Base-by-base conservation (phyloP, 2,888 invertebrate genomes). In the Acleris laterana region DNA sequence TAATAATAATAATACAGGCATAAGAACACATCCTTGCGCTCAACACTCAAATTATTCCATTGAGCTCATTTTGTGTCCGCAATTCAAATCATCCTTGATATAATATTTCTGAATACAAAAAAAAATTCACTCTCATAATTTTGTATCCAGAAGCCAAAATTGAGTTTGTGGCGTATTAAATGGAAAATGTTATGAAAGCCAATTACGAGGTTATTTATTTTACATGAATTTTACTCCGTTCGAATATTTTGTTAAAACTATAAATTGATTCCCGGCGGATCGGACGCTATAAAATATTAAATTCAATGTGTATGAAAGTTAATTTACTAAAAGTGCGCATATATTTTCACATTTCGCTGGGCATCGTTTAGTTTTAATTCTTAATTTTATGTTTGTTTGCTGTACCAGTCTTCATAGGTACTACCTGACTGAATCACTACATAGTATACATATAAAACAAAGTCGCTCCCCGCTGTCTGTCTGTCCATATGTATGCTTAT, bases 201-300 rank as follows among this genome's bases (percentile, higher is more conserved):
- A 60, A 60, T 42, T 42, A 38, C 9, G n/a, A 22, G 13, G 20
- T 42, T 42, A 42, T 51, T 42, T 42, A 51, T 60, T 42, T 25
- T 25, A 42, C 42, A n/a, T 25, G 42, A 51, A 51, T 51, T 53
- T 62, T 0, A 28, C 53, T 52, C 5, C 46, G 20, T 46, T n/a
- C 46, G 9, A 46, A 4, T 20, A 48, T 62, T 52, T 62, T 32
- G 38, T 16, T 50, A 16, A 44, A 61, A 61, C 61, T 61, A 46
- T 32, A 53, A 61, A 53, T 16, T 25, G 17, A 53, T 62, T 62
- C 28, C 61, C 52, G 46, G 25, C 46, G 48, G 32, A 32, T 53
- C 61, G 46, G 61, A 53, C 17, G 16, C 49, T 16, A 32, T 28
- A 20, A 20, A 49, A 50, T 38, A 59, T 50, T 49, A 38, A 58